These are phyloP conservation scores for Euproctis similis DNA, from an alignment of 2,888 invertebrate species.

Conservation along the genomic window DNA sequence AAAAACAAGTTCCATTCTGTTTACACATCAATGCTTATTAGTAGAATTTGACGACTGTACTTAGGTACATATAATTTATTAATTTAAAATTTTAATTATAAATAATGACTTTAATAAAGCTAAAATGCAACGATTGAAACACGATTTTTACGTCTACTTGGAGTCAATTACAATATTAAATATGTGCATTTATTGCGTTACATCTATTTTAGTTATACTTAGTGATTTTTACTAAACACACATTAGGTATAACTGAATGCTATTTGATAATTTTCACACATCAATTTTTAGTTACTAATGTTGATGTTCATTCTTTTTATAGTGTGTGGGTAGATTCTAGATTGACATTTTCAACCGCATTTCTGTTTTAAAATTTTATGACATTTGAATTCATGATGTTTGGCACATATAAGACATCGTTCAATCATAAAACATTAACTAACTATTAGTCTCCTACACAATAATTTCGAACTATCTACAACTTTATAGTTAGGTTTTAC, in stretches of 20 bases:
- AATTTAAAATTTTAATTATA: slow-evolving; percentile 7
- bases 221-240: slow-evolving; percentile 41
- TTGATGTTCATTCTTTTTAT: slow-evolving; percentile 15
- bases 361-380: slow-evolving; percentile 31
- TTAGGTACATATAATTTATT: slow-evolving; percentile 9
- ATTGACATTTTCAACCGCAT: slow-evolving; percentile 21
- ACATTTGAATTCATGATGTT: slow-evolving; percentile 36
- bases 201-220: slow-evolving; percentile 42
- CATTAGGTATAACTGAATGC: slow-evolving; percentile 33
- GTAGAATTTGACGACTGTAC: slow-evolving; percentile 24
- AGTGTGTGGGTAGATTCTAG: slow-evolving; percentile 15
- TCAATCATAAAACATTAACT: slow-evolving; percentile 18
- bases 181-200: slow-evolving; percentile 48
- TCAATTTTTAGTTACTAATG: slow-evolving; percentile 16
- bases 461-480: slow-evolving; percentile 25
- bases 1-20: slow-evolving; percentile 2
- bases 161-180: slow-evolving; percentile 38
- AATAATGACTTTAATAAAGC: slow-evolving; percentile 35
- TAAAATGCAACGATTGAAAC: slow-evolving; percentile 53
- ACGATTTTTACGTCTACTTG: slow-evolving; percentile 51
- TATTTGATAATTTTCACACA: slow-evolving; percentile 30
- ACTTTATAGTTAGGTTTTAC: slow-evolving; percentile 9
- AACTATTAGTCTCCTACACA: slow-evolving; percentile 18
- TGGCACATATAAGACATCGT: slow-evolving; percentile 43
- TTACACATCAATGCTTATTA: slow-evolving; percentile 9